Evolutionary conservation across 2,797 vertebrate species (phyloP).

Genomic region (Pseudocheirus occidentalis): DNA sequence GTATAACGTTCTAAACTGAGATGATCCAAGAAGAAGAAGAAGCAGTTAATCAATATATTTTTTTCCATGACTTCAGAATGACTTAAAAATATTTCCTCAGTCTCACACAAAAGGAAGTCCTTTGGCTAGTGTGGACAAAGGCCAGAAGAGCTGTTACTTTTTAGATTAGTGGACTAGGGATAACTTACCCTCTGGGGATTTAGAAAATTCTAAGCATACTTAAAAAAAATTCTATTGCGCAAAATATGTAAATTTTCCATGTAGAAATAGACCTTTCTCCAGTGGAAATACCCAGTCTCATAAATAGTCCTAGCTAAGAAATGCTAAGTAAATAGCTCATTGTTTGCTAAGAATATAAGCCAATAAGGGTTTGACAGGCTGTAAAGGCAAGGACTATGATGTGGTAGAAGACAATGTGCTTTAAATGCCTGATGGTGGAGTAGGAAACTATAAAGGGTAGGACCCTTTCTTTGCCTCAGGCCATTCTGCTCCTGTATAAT

Average conservation of each 20-base stretch:
- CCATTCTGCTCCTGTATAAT: neutral
- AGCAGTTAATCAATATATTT: neutral
- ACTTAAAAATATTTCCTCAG: neutral
- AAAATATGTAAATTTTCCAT: neutral
- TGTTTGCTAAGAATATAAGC: neutral
- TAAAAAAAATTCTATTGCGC: neutral
- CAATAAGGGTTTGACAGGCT: neutral
- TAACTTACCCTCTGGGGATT: neutral
- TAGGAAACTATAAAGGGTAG: neutral
- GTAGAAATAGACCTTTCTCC: neutral
- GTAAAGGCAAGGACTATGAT: neutral
- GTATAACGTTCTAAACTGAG: neutral
- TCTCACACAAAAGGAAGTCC: neutral
- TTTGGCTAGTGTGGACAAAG: neutral
- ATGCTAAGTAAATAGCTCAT: neutral
- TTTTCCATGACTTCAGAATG: neutral
- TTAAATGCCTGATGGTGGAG: neutral
- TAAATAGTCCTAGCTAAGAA: neutral
- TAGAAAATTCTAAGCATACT: neutral
- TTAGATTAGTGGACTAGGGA: neutral
- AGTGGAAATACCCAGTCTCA: neutral
- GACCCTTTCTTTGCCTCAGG: neutral
- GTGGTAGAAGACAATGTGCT: neutral
- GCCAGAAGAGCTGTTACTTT: neutral
- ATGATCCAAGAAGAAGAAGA: neutral